Conservation (phyloP, 2,113 vertebrate species). For the Elgaria multicarinata region DNA sequence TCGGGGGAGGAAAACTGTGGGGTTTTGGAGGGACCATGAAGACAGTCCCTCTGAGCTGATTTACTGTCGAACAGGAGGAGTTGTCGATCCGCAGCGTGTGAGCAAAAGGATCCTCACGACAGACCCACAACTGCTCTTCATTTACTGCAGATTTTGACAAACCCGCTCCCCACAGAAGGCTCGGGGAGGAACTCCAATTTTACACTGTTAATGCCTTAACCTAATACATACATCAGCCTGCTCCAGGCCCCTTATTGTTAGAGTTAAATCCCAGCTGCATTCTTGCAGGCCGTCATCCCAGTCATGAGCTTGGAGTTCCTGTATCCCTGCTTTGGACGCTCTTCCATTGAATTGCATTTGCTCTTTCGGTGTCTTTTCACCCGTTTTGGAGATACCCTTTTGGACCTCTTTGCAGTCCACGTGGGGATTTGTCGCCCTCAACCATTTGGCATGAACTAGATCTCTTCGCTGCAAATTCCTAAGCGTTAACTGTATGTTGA, state of each 20-base stretch:
- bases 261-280: too few relatives aligned
- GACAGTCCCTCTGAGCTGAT: too few relatives aligned
- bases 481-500: too few relatives aligned
- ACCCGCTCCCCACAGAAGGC: not conserved
- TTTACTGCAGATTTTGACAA: not conserved
- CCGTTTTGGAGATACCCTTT: not conserved
- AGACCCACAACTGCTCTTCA: not conserved
- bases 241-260: too few relatives aligned
- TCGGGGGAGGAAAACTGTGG: too few relatives aligned
- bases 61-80: not conserved
- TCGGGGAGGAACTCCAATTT: not conserved
- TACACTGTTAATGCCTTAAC: not conserved
- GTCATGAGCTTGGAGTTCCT: too few relatives aligned
- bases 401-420: not conserved
- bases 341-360: not conserved
- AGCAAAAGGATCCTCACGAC: not conserved
- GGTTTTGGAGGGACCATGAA: too few relatives aligned
- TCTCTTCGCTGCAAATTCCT: not conserved
- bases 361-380: not conserved
- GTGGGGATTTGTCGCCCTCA: not conserved
- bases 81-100: not conserved
- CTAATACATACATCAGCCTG: too few relatives aligned
- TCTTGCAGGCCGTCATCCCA: too few relatives aligned
- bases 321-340: not conserved
- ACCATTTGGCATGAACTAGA: not conserved